Base-by-base conservation (phyloP, 1,140 invertebrate genomes). In the Drosophila neocordata region DNA sequence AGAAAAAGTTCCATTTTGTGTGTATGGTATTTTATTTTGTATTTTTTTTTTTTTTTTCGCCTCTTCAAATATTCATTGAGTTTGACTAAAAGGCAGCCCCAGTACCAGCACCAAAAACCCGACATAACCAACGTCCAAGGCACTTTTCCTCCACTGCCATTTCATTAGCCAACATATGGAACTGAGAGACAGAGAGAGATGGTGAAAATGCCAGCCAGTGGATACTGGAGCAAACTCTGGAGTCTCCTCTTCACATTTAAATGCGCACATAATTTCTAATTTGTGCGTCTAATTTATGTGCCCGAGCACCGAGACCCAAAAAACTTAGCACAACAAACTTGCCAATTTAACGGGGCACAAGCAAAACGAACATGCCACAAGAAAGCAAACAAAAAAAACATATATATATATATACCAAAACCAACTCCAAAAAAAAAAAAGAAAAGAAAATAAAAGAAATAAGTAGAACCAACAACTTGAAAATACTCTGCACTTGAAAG, bases 221-320 rank as follows among this genome's bases (percentile, higher is more conserved):
- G 41, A 48, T 48, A 48, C 57, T 59, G 37, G 57, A 59, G 15
- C 34, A 59, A 41, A 60, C 41, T 20, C 41, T 48, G 41, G 41
- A 48, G 41, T 41, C 73, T 87, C 75, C 82, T 87, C 82, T 85
- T 89, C 84, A 89, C 83, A 88, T 88, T 88, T 89, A 88, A 90
- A 90, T 90, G 88, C 82, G 81, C 78, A 90, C 88, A 90, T 90
- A 90, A 90, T 90, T 90, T 90, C 88, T 90, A 90, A 90, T 90
- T 90, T 90, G 83, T 82, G 79, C 69, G 70, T 73, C 77, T 89
- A 89, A 90, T 90, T 90, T 90, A 90, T 90, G 77, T 77, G 79
- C 82, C 81, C 65, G 57, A 48, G 63, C 75, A 83, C 79, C 68
- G 24, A 62, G 78, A 73, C 75, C 75, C 69, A 88, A 76, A 88